Evolutionary conservation across 1,140 invertebrate species (phyloP).

Genomic region (Tetragonula clypearis): DNA sequence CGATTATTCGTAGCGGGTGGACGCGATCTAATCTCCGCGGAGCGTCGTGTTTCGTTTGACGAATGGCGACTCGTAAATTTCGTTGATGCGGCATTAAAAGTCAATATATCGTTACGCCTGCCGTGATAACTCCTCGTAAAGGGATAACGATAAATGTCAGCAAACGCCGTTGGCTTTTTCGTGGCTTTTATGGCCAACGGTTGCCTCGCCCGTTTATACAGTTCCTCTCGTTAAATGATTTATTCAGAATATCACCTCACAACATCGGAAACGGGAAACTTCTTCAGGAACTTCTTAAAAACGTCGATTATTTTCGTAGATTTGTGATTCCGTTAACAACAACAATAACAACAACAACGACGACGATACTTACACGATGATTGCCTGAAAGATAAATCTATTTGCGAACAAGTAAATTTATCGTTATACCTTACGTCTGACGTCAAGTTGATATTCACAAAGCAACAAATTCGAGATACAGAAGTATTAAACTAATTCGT

Average conservation of each 20-base stretch:
- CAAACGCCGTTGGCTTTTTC: conserved; percentile 19
- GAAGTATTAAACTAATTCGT: no score
- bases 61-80: conserved; percentile 55
- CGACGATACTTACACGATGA: no score
- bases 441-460: no score
- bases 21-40: conserved; percentile 54
- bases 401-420: no score
- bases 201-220: conserved; percentile 26
- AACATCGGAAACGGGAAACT: no score
- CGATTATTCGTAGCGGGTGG: conserved; percentile 38
- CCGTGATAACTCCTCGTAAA: conserved; percentile 61
- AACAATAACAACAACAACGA: no score
- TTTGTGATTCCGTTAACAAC: no score
- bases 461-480: no score
- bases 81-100: conserved; percentile 48
- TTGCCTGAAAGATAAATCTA: no score
- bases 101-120: conserved; percentile 49
- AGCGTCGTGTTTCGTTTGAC: conserved; percentile 60
- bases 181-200: conserved; percentile 40
- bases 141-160: conserved; percentile 54
- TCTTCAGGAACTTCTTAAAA: no score
- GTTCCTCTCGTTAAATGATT: conserved; percentile 45
- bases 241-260: conserved; percentile 21
- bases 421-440: no score
- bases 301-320: no score